Evolutionary conservation across 2,888 invertebrate genomes (phyloP).

Genomic region (Euphydryas editha): DNA sequence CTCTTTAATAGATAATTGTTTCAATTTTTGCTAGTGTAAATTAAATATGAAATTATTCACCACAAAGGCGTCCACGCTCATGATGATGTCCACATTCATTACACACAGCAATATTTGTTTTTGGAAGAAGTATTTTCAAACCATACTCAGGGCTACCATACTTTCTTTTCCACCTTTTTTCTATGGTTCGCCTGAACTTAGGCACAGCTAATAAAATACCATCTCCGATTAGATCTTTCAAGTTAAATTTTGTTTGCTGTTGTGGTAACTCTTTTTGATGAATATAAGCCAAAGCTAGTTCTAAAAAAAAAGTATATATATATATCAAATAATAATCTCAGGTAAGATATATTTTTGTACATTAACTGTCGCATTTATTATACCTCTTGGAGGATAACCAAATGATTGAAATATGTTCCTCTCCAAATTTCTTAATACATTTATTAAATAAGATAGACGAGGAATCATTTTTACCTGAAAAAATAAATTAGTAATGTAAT

Average conservation of each 20-base stretch:
- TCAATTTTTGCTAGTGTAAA: not conserved
- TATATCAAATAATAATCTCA: not conserved
- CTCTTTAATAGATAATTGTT: too few relatives aligned
- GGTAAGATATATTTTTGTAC: not conserved
- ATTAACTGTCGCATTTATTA: not conserved
- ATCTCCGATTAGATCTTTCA: constrained; percentile 87
- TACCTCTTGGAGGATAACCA: constrained; percentile 71
- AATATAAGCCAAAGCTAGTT: constrained; percentile 65
- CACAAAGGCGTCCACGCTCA: constrained; percentile 91
- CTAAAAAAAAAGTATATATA: constrained; percentile 50
- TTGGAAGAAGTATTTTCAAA: constrained; percentile 88
- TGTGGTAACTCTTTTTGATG: constrained; percentile 50
- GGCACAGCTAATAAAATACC: constrained; percentile 93
- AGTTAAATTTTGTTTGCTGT: constrained; percentile 65
- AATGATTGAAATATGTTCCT: constrained; percentile 62
- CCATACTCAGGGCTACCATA: constrained; percentile 87
- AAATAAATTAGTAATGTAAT: not conserved
- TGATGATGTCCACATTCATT: constrained; percentile 93
- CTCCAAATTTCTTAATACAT: constrained; percentile 62
- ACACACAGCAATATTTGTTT: constrained; percentile 90
- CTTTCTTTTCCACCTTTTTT: constrained; percentile 88
- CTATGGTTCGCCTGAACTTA: constrained; percentile 89
- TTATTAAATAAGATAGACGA: constrained; percentile 54
- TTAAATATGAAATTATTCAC: constrained; percentile 78
- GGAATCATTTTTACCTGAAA: constrained; percentile 56